Conservation (phyloP, 1,140 invertebrate genomes). For the Neotoxoptera formosana region DNA sequence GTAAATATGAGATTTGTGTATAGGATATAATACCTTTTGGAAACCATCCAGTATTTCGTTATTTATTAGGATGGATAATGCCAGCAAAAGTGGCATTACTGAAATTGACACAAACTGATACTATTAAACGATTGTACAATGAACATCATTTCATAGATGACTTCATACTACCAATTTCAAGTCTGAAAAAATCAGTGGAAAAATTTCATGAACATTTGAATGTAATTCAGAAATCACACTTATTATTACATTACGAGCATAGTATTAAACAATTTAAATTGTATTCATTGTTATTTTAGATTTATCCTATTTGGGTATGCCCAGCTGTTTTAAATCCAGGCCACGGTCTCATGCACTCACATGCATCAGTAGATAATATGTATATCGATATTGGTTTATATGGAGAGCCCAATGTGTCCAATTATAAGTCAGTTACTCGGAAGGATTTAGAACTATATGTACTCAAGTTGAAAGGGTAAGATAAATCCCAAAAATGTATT, state of each 20-base stretch:
- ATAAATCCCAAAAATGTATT: neutral
- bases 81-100: conserved; percentile 84
- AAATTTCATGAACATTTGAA: conserved; percentile 76
- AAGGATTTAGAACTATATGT: conserved; percentile 77
- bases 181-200: conserved; percentile 70
- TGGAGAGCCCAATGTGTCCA: conserved; percentile 73
- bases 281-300: conserved; percentile 63
- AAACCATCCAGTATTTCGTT: conserved; percentile 79
- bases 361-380: conserved; percentile 66
- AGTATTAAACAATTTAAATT: neutral
- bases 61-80: conserved; percentile 79
- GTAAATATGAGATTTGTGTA: conserved; percentile 61
- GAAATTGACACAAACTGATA: conserved; percentile 81
- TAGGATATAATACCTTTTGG: conserved; percentile 87
- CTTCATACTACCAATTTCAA: conserved; percentile 78
- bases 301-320: conserved; percentile 87
- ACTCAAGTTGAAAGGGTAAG: conserved; percentile 72
- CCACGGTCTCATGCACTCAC: conserved; percentile 76
- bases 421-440: conserved; percentile 72
- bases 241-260: neutral
- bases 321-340: conserved; percentile 76
- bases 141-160: conserved; percentile 83
- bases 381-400: conserved; percentile 84
- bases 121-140: conserved; percentile 78
- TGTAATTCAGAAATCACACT: conserved; percentile 64